Base-by-base conservation (phyloP, 1,140 invertebrate species). In the Centruroides sculpturatus region DNA sequence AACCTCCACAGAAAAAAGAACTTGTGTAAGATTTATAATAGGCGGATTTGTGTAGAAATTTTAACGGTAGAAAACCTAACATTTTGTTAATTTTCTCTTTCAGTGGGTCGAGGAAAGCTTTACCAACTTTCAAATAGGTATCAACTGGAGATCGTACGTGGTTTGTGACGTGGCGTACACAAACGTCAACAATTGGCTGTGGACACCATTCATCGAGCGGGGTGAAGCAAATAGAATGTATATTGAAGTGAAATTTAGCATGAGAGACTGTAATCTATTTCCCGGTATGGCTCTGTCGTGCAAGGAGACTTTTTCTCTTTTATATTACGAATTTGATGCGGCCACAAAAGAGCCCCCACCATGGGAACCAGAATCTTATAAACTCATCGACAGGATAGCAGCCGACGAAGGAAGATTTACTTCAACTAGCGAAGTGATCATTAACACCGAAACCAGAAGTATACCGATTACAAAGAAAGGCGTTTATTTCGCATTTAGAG, bases 121-220 rank as follows among this genome's bases (percentile, higher is more conserved):
- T 73, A 93, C 90, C 34, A 89, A 92, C 73, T 95, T 95, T 74
- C 87, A 92, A 67, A 89, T 92, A 74, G 88, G 89, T 56, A 93
- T 96, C 71, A 95, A 96, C 73, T 93, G 93, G 88, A 80, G 93
- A 66, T 93, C 92, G 54, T 98, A 97, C 74, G 92, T 97, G 10
- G 94, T 96, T 0, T 99, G 95, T 74, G 92, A 97, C 75, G 92
- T 98, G 34, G 90, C 89, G 5, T 92, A 94, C 72, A 83, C 89
- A 70, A 91, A 92, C 73, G 92, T 97, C 55, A 96, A 98, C 79
- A 99, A 99, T 78, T 99, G 95, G 95, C 80, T 99, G 50, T 93
- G 94, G 85, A 94, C 93, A 53, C 95, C 95, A 54, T 96, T 91
- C 76, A 90, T 98, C 65, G 88, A 93, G 69, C 81, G 92, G 62